These are phyloP conservation scores for Hyposmocoma kahamanoa DNA, from an alignment of 1,140 invertebrate species.

Conservation along the genomic window DNA sequence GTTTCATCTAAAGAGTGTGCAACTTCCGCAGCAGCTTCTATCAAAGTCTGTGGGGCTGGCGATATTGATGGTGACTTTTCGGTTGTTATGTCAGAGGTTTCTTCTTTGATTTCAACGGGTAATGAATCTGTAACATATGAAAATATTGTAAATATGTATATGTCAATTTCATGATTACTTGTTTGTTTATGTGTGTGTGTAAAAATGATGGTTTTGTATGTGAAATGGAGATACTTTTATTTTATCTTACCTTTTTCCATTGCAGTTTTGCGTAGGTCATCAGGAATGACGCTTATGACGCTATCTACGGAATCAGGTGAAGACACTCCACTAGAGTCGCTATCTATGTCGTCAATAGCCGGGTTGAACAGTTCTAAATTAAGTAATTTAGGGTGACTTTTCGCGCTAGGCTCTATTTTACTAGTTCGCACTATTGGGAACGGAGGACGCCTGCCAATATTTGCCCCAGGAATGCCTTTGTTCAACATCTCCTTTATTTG, in stretches of 20 bases:
- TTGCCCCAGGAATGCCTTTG: constrained; percentile 53
- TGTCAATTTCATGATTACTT: neutral
- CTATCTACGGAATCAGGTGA: constrained; percentile 91
- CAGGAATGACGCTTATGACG: constrained; percentile 81
- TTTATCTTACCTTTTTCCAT: constrained; percentile 59
- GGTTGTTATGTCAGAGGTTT: constrained; percentile 10
- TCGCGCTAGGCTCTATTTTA: constrained; percentile 63
- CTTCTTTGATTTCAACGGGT: constrained; percentile 35
- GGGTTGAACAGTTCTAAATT: constrained; percentile 92
- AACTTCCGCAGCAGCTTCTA: constrained; percentile 80
- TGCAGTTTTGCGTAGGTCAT: constrained; percentile 59
- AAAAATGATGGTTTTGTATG: too few species aligned
- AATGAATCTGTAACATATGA: neutral
- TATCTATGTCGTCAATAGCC: constrained; percentile 92
- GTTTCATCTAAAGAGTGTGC: constrained; percentile 80
- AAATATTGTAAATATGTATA: neutral
- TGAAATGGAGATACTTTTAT: too few species aligned
- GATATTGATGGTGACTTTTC: constrained; percentile 30
- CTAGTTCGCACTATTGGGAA: constrained; percentile 79
- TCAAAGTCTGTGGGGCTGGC: constrained; percentile 50
- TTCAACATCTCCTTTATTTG: constrained; percentile 81
- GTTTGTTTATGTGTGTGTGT: too few species aligned
- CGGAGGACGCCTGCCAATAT: constrained; percentile 74
- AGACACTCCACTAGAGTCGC: constrained; percentile 89
- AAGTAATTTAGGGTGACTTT: constrained; percentile 79